These are phyloP conservation scores for Saccostrea echinata DNA, from an alignment of 1,140 invertebrate species.

Conservation along the genomic window DNA sequence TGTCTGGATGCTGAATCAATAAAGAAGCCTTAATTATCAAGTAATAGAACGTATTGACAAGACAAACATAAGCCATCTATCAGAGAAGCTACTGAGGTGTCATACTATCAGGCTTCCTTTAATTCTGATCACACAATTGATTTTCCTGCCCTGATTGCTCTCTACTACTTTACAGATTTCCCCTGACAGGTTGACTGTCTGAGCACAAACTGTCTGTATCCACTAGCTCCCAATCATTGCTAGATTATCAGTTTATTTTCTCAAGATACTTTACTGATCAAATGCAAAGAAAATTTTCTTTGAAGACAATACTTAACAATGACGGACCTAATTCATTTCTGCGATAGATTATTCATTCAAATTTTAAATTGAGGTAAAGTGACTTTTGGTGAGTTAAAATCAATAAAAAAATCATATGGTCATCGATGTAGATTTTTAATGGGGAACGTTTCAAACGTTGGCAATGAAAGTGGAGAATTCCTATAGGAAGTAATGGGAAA, in stretches of 20 bases:
- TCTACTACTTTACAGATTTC: constrained; percentile 37
- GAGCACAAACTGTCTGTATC: constrained; percentile 22
- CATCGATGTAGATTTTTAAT: too few species aligned
- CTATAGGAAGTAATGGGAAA: too few species aligned
- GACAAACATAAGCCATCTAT: constrained; percentile 31
- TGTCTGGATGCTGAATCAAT: background rate
- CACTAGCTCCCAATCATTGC: constrained; percentile 12
- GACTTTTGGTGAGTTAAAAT: too few species aligned
- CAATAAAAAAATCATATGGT: too few species aligned
- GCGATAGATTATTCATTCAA: background rate
- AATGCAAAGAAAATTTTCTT: background rate
- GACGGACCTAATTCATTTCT: too few species aligned
- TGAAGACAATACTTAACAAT: background rate
- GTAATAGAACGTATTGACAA: constrained; percentile 25
- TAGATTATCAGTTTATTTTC: constrained; percentile 26
- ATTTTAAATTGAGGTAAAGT: too few species aligned
- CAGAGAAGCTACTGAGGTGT: constrained; percentile 9
- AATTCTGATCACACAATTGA: constrained; percentile 39
- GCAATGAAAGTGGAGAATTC: too few species aligned
- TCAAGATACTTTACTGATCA: constrained; percentile 11
- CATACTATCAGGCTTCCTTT: constrained; percentile 35
- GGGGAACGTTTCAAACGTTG: too few species aligned
- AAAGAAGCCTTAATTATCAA: constrained; percentile 32
- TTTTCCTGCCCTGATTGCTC: constrained; percentile 37
- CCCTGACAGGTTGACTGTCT: constrained; percentile 28